Base-by-base conservation (phyloP, 53 echinoderm and acorn worm genomes). In the Patiria pectinifera region DNA sequence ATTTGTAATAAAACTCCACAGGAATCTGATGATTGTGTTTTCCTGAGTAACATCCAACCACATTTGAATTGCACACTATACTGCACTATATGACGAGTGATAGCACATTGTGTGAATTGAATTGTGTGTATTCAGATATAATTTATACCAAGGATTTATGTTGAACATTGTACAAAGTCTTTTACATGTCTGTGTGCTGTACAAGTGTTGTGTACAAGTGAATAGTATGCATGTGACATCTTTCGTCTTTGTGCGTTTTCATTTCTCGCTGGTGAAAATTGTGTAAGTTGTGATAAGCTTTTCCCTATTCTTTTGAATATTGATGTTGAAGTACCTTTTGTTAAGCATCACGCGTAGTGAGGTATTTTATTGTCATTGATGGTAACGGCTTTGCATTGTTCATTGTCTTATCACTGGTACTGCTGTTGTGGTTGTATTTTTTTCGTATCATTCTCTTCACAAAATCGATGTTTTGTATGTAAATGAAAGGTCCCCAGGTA, bases 401-500 rank as follows among this genome's bases (percentile, higher is more conserved):
- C 74, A 74, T 74, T 74, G 24, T 23, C 22, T 23, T 74, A 23
- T 24, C 74, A 74, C 19, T 24, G n/a, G 74, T 74, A n/a, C 35
- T 35, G 18, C 74, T 3, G 0, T 23, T 74, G 24, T 74, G 15
- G 53, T 74, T 9, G 1, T 23, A 21, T 24, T 21, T 1, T 18
- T 70, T 12, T 2, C 60, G n/a, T 66, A 14, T 66, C 66, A 3
- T 18, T n/a, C 22, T 74, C 74, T 23, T 74, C 74, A 74, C 74
- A 23, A 3, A 53, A 4, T 74, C 48, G 19, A 6, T 80, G 80
- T 89, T 81, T 89, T 89, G 74, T 66, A 89, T 69, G 53, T 53
- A 8, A 53, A 62, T 26, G 69, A 44, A 95, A 95, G 89, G 80
- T 92, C 95, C 86, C 89, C 88, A 23, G 49, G 69, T 79, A 92